Percentiles rank a stretch among this genome's conserved stretches.
Evolutionary conservation across 1,140 invertebrate genomes (phyloP).

Genomic region (Drosophila rhopaloa): DNA sequence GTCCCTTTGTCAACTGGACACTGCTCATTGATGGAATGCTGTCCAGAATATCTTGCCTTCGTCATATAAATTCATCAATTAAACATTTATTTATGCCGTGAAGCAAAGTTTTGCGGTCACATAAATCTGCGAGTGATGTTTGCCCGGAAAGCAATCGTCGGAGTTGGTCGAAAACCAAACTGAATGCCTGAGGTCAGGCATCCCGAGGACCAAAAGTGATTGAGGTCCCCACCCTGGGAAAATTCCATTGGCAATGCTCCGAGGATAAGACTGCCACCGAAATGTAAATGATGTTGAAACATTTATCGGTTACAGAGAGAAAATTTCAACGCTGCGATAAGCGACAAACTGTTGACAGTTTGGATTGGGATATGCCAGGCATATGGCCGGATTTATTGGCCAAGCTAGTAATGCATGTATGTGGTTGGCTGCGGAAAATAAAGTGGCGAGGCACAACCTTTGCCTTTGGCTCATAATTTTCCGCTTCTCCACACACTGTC

Average conservation of each 20-base stretch:
- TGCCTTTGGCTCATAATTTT: conserved; percentile 63
- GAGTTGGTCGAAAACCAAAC: conserved; percentile 31
- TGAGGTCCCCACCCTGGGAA: conserved; percentile 45
- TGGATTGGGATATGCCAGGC: conserved; percentile 23
- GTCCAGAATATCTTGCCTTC: conserved; percentile 20
- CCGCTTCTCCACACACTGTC: conserved; percentile 42
- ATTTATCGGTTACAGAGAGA: conserved; percentile 65
- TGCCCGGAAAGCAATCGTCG: conserved; percentile 44
- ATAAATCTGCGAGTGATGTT: conserved; percentile 66
- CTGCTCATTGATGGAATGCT: conserved; percentile 24
- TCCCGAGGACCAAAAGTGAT: conserved; percentile 51
- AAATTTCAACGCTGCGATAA: conserved; percentile 43
- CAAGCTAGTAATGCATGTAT: conserved; percentile 13
- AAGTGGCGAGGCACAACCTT: conserved; percentile 9
- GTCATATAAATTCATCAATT: conserved; percentile 72
- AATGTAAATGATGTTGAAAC: conserved; percentile 72
- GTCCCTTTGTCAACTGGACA: neutral
- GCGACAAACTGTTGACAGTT: conserved; percentile 56
- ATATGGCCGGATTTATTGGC: conserved; percentile 49
- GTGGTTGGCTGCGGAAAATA: conserved; percentile 9
- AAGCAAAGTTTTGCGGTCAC: conserved; percentile 72
- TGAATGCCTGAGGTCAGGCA: conserved; percentile 27
- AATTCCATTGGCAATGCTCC: conserved; percentile 52
- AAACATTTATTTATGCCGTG: conserved; percentile 72
- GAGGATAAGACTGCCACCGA: conserved; percentile 47